Evolutionary conservation across 2,797 vertebrate genomes (phyloP).

Genomic region (Fistularia commersonii): DNA sequence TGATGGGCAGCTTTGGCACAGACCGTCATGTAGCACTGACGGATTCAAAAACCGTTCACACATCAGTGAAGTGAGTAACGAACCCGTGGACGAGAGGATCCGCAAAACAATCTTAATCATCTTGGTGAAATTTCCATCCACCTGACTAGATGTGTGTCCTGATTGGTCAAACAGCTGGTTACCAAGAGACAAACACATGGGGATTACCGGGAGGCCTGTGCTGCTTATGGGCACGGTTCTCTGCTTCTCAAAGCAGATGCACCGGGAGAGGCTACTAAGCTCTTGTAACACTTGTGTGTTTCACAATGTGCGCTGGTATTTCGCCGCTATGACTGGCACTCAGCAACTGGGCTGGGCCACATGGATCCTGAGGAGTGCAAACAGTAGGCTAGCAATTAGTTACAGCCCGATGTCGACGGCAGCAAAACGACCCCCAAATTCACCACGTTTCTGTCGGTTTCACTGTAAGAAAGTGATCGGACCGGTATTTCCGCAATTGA

Average conservation of each 20-base stretch:
- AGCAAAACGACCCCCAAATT: no score
- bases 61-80: no score
- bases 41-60: no score
- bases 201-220: constrained; percentile 59
- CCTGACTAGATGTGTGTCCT: constrained; percentile 24
- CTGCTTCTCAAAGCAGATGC: constrained; percentile 36
- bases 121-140: constrained; percentile 30
- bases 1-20: no score
- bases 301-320: constrained; percentile 47
- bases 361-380: constrained; percentile 13
- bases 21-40: no score
- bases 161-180: constrained; percentile 69
- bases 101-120: constrained; percentile 48
- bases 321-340: constrained; percentile 48
- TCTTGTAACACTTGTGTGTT: constrained; percentile 34
- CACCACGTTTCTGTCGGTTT: no score
- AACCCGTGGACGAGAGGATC: constrained; percentile 38
- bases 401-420: constrained; percentile 21
- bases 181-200: constrained; percentile 57
- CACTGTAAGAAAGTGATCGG: no score
- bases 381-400: constrained; percentile 21
- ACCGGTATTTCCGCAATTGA: constrained; percentile 19
- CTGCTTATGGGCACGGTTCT: constrained; percentile 32
- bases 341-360: constrained; percentile 40
- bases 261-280: constrained; percentile 14